Evolutionary conservation across 2,113 vertebrate species (phyloP), one percentile per base, ranked within the genome.

Genomic region (Leptobrachium ailaonicum): DNA sequence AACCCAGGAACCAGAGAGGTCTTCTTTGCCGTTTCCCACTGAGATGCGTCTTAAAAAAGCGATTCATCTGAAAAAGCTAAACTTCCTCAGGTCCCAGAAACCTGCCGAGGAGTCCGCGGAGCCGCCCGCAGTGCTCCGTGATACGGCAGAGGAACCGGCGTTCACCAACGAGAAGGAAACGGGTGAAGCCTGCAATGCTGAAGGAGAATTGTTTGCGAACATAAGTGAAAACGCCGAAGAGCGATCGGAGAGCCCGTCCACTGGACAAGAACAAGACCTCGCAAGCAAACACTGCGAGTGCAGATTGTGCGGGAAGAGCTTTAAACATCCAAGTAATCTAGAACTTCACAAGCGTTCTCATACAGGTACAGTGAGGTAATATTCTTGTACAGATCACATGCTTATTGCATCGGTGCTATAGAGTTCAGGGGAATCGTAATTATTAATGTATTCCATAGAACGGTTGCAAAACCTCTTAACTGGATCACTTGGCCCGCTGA

Each of bases 311-410:
- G 94, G 97, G 7, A 99, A 99, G 84, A 92, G 95, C 82, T 99
- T 98, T 83, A 98, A 98, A 85, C 98, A 99, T 86, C 97, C 97
- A 0, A 99, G 98, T 92, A 99, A 99, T 87, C 82, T 99, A 89
- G 96, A 98, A 89, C 95, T 98, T 7, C 98, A 99, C 92, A 95
- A 91, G 86, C 95, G 98, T 84, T 98, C 96, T 58, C 98, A 99
- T 80, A 99, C 97, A 84, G 98, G 98, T 99, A 93, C 79, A 87
- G 85, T 86, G 82, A 75, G 66, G 85, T 58, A 73, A 79, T 66
- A 8, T 79, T 83, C 75, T 10, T 32, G 50, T 72, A 1, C 20
- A 69, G 32, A 58, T 71, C 69, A 53, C 50, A 20, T n/a, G 10
- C 43, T 66, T 66, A 47, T 50, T 63, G 10, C 12, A 40, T 32